Evolutionary conservation across 2,888 invertebrate species (phyloP).

Genomic region (Galeruca laticollis): DNA sequence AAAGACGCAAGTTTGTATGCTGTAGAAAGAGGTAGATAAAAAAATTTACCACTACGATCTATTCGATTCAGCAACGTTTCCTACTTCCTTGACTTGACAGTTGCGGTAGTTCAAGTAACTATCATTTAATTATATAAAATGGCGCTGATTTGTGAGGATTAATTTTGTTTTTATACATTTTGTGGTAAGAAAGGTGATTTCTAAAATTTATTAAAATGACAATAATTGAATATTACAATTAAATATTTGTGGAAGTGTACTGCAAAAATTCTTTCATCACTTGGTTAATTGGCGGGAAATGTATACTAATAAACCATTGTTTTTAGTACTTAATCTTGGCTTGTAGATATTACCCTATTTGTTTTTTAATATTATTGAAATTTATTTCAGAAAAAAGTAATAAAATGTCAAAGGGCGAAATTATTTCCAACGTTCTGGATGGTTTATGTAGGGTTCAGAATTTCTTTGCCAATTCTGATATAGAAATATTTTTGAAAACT

Average conservation of each 20-base stretch:
- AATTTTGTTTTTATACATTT: constrained; percentile 15
- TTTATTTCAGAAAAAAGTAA: background rate
- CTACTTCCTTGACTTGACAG: background rate
- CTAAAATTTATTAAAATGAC: background rate
- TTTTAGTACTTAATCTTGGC: constrained; percentile 5
- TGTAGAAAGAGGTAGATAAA: too few relatives aligned
- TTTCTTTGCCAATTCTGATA: constrained; percentile 4
- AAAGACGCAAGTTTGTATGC: too few relatives aligned
- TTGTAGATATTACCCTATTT: background rate
- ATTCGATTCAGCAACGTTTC: too few relatives aligned
- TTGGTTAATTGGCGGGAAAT: constrained; percentile 11
- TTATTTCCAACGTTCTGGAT: constrained; percentile 14
- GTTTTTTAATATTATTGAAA: background rate
- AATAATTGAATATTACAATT: background rate
- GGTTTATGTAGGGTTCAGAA: constrained; percentile 14
- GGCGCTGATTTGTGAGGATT: constrained; percentile 7
- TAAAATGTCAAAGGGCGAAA: constrained; percentile 26
- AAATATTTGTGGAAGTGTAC: background rate
- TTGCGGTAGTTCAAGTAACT: background rate
- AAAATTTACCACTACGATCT: too few relatives aligned
- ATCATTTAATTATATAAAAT: constrained; percentile 2
- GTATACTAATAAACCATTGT: constrained; percentile 1
- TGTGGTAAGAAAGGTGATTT: background rate
- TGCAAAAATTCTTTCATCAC: background rate
- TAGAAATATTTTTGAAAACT: constrained; percentile 13